Evolutionary conservation across 2,797 vertebrate species (phyloP), one percentile per base, ranked within the genome.

Genomic region (Bradypus variegatus): DNA sequence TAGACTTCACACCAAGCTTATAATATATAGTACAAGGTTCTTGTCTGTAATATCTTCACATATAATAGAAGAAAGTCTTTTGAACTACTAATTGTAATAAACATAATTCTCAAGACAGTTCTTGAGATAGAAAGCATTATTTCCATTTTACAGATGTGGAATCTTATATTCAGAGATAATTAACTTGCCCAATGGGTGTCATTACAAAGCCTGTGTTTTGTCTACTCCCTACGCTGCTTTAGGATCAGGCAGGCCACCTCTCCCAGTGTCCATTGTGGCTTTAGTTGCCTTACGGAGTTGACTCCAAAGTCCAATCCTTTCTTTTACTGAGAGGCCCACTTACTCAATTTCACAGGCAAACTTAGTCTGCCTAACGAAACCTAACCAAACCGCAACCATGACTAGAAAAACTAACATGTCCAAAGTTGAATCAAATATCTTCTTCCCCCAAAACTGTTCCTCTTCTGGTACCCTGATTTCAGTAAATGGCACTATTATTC

Each of bases 131-230:
- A 70, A 90, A 29, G 83, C 19, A 73, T 50, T 21, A 58, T 90
- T 80, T 89, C 62, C 25, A 69, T 67, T 70, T 95, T 78, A 90
- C 27, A 88, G 45, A 82, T 84, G 73, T 84, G 58, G 50, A 81
- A 16, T 70, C 73, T 90, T 83, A 76, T 48, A 80, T 45, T 88
- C 48, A 19, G 36, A 73, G 41, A 67, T 41, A 79, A 90, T 18
- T n/a, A 55, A 45, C 19, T 82, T 83, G 45, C 27, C 73, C 58
- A 90, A 1, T 31, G 55, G 31, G 6, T 65, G 10, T 55, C 48
- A 72, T 92, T 92, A 19, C 67, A 36, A 90, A 94, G 58, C 53
- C 64, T 89, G 31, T 45, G 69, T 10, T 80, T 84, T 60, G 1
- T 69, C 55, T n/a, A 50, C 7, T 41, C 36, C 25, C 53, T 89